These are phyloP conservation scores for Lagorchestes hirsutus DNA, from an alignment of 2,797 vertebrate genomes.

Conservation along the genomic window DNA sequence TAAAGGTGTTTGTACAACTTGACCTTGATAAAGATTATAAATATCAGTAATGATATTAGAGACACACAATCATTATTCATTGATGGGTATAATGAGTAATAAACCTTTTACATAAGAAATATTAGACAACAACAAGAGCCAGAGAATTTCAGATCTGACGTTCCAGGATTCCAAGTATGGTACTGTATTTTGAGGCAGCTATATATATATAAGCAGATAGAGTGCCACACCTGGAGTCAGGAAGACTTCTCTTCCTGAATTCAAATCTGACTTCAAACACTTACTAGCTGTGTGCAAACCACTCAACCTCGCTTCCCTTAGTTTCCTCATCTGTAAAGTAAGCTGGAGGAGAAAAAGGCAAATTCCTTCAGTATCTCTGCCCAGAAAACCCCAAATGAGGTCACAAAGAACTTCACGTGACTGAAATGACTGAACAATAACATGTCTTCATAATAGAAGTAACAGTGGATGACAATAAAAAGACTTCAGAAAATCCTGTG, in stretches of 20 bases:
- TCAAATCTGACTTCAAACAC: background rate
- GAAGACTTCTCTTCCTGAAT: background rate
- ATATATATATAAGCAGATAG: background rate
- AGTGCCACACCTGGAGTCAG: background rate
- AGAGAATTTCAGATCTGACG: background rate
- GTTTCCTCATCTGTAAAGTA: background rate
- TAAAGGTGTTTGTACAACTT: background rate
- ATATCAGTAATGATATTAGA: background rate
- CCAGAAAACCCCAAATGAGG: background rate
- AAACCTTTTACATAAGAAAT: background rate
- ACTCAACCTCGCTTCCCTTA: background rate
- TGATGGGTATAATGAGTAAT: background rate
- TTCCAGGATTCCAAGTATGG: background rate
- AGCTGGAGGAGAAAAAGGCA: background rate
- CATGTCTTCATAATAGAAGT: background rate
- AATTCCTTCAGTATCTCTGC: background rate
- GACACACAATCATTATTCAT: background rate
- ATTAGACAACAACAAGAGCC: background rate
- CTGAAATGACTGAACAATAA: background rate
- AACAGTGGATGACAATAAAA: background rate
- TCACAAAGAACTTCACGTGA: background rate
- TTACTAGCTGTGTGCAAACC: background rate
- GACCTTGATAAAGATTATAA: background rate
- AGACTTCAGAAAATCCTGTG: background rate
- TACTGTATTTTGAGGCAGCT: background rate